Base-by-base conservation (phyloP, 2,797 vertebrate species). In the Argentina silus region DNA sequence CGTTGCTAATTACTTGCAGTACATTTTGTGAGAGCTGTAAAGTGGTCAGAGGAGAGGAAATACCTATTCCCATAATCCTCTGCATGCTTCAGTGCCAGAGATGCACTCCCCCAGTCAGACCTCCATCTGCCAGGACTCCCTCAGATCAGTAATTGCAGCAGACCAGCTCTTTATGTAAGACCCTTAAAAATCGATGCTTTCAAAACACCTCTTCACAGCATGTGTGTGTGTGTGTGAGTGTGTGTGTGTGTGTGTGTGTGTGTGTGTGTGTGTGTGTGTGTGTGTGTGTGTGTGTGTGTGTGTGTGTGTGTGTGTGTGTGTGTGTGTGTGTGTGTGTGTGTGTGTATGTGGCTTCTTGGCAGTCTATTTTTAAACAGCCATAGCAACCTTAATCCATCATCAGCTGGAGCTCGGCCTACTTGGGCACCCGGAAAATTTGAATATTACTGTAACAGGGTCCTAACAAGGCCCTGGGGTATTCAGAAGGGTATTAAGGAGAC, bases 371-470 rank as follows among this genome's bases (percentile, higher is more conserved):
- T 91, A 92, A 90, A 90, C 87, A 83, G 80, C 82, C 81, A 70
- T 82, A 83, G 85, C 86, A 92, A 87, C 82, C 80, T 86, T 88
- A 88, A 93, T 92, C 87, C 87, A 89, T 90, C 90, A 90, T 90
- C 84, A 86, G 82, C 76, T 86, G 83, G 83, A 88, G 85, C 75
- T 57, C 66, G 76, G 83, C 81, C 77, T 78, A 85, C 77, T 77
- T 69, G 76, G 78, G 82, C 78, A 80, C 83, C 84, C 87, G 19
- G 66, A 81, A 86, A 81, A 88, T 87, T n/a, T 88, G 57, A 88
- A 87, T 87, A 91, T 91, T 86, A 87, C 82, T 87, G 87, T 92
- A 88, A 89, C 81, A 56, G 74, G 73, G 78, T 80, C 84, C 85
- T 91, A 91, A 92, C 89, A 89, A 90, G 88, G 77, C 92, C 87